A percentile compares a stretch with the other conserved stretches of the same genome.
phyloP scores from a whole-genome alignment of 1,140 invertebrate species.

The Cotesia vestalis region DNA sequence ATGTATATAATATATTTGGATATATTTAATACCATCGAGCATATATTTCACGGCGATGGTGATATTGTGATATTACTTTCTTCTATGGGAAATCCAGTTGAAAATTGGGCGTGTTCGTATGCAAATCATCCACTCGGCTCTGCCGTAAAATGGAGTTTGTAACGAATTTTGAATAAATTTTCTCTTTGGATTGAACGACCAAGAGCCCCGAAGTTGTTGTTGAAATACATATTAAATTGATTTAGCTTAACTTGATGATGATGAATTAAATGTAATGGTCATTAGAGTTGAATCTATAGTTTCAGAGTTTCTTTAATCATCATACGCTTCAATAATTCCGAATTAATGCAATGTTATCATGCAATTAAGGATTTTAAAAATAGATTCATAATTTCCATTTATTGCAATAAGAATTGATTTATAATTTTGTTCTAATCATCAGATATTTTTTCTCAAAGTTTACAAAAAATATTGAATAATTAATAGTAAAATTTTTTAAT shows the following conservation, averaged over 20 bases:
- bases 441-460: too few relatives aligned
- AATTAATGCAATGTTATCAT: too few relatives aligned
- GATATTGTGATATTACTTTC: constrained; percentile 4
- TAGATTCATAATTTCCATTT: too few relatives aligned
- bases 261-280: not conserved
- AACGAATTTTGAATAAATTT: constrained; percentile 24
- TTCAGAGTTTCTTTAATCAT: too few relatives aligned
- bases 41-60: not conserved
- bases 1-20: constrained; percentile 1
- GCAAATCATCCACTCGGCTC: not conserved
- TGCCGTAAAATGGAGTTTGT: constrained; percentile 7
- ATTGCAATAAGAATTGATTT: too few relatives aligned
- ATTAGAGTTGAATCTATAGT: not conserved
- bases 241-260: too few relatives aligned
- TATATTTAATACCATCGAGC: not conserved
- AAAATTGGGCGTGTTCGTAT: constrained; percentile 16
- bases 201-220: not conserved
- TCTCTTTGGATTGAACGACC: not conserved
- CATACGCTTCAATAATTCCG: too few relatives aligned
- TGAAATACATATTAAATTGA: too few relatives aligned
- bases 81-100: not conserved
- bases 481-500: too few relatives aligned
- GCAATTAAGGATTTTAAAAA: too few relatives aligned
- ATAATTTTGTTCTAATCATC: too few relatives aligned
- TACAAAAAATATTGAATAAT: too few relatives aligned